Percentiles rank a stretch among this genome's conserved stretches.
Evolutionary conservation across 2,797 vertebrate genomes (phyloP).

Genomic region (Gila robusta): DNA sequence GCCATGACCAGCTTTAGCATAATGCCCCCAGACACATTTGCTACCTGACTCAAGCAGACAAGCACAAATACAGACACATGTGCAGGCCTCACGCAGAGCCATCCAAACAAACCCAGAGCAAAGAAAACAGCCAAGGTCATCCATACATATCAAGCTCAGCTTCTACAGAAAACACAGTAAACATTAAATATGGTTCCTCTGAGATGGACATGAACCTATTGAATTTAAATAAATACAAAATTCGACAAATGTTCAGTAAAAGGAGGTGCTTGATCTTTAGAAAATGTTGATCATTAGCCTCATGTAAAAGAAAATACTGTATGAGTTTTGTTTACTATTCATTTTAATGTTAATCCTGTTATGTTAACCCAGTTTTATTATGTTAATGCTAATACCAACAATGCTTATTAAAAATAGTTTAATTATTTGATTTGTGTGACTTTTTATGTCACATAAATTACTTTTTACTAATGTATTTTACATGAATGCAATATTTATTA

Average conservation of each 20-base stretch:
- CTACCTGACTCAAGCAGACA: conserved; percentile 68
- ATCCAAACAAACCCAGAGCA: conserved; percentile 36
- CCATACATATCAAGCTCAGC: conserved; percentile 22
- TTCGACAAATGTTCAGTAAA: neutral
- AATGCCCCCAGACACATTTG: conserved; percentile 75
- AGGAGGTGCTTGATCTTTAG: neutral
- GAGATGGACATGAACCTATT: neutral
- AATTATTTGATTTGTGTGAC: neutral
- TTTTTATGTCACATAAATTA: no score
- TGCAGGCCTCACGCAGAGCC: conserved; percentile 36
- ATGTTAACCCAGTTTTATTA: no score
- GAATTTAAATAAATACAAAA: neutral
- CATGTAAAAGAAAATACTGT: neutral
- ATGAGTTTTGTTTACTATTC: neutral
- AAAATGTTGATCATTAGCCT: neutral
- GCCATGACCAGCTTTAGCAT: conserved; percentile 74
- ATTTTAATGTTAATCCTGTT: neutral
- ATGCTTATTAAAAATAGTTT: neutral
- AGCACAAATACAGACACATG: conserved; percentile 36
- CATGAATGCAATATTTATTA: neutral
- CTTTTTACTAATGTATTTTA: neutral
- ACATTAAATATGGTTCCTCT: neutral
- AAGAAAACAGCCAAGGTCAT: conserved; percentile 38
- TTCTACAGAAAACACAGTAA: neutral
- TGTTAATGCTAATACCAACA: neutral